These are phyloP conservation scores for Drosophila tanythrix DNA, from an alignment of 2,888 invertebrate genomes.

Conservation along the genomic window DNA sequence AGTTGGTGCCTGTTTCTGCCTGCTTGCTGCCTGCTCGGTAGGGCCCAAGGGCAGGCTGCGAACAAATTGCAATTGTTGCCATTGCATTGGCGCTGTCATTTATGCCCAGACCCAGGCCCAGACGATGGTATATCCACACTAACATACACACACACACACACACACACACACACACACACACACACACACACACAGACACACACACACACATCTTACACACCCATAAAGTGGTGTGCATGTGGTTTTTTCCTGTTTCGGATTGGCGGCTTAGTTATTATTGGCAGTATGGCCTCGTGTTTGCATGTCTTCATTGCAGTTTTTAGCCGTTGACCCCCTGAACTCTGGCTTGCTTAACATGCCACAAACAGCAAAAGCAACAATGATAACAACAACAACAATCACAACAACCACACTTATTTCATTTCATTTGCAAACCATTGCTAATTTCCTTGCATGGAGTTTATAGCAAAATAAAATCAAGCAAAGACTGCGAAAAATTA, in stretches of 20 bases:
- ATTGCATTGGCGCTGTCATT: constrained; percentile 82
- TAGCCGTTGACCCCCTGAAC: constrained; percentile 74
- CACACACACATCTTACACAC: constrained; percentile 9
- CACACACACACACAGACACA: constrained; percentile 6
- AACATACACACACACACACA: constrained; percentile 3
- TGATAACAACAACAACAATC: too few species aligned
- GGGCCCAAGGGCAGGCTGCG: constrained; percentile 79
- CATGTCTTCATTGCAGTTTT: constrained; percentile 65
- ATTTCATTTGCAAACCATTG: constrained; percentile 44
- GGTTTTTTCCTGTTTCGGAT: constrained; percentile 22
- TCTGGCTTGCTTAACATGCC: constrained; percentile 68
- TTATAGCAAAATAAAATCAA: constrained; percentile 16
- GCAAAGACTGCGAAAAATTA: constrained; percentile 54
- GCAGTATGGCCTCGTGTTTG: constrained; percentile 49
- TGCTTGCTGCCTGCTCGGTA: constrained; percentile 14
- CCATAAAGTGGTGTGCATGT: constrained; percentile 4
- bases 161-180: constrained; percentile 6
- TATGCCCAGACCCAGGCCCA: constrained; percentile 68
- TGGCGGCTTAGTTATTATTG: constrained; percentile 62
- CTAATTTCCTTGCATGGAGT: constrained; percentile 29
- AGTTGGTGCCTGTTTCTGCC: constrained; percentile 29
- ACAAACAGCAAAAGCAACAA: constrained; percentile 52
- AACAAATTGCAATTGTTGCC: constrained; percentile 85
- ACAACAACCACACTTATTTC: constrained; percentile 19
- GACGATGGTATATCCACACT: constrained; percentile 16